A percentile compares a stretch with the other conserved stretches of the same genome.
phyloP scores from a whole-genome alignment of 2,888 invertebrate species.

The Campopleginae sp. region DNA sequence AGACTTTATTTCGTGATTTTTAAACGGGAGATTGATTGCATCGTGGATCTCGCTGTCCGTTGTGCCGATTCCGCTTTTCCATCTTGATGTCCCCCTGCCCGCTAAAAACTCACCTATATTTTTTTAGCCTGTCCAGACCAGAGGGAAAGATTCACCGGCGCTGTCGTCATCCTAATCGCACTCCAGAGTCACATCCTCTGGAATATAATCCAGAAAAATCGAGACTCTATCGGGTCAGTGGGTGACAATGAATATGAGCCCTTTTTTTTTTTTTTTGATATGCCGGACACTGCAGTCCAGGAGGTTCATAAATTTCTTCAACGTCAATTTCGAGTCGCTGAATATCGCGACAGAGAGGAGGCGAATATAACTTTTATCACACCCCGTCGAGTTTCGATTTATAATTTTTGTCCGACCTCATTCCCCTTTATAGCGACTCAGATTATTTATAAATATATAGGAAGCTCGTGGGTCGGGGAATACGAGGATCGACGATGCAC shows the following conservation, averaged over 20 bases:
- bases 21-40: slow-evolving; percentile 76
- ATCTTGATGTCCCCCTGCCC: slow-evolving; percentile 71
- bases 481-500: slow-evolving; percentile 71
- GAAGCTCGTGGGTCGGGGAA: neutral
- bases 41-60: slow-evolving; percentile 69
- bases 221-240: slow-evolving; percentile 17
- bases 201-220: slow-evolving; percentile 27
- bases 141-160: slow-evolving; percentile 48
- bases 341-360: neutral
- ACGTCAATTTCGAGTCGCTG: neutral
- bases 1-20: slow-evolving; percentile 76
- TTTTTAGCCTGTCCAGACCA: slow-evolving; percentile 67
- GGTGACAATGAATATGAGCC: neutral
- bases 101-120: slow-evolving; percentile 65
- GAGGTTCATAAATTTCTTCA: neutral
- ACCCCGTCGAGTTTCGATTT: slow-evolving; percentile 23
- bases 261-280: neutral
- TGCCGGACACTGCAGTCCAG: neutral
- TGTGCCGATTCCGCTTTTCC: slow-evolving; percentile 72
- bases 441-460: neutral
- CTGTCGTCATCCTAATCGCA: slow-evolving; percentile 23
- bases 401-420: slow-evolving; percentile 21
- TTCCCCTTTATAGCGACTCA: slow-evolving; percentile 59
- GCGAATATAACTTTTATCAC: neutral
- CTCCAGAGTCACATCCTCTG: neutral